A percentile compares a stretch with the other conserved stretches of the same genome.
These are phyloP conservation scores for Furcifer pardalis DNA, from an alignment of 2,797 vertebrate genomes.

Conservation along the genomic window DNA sequence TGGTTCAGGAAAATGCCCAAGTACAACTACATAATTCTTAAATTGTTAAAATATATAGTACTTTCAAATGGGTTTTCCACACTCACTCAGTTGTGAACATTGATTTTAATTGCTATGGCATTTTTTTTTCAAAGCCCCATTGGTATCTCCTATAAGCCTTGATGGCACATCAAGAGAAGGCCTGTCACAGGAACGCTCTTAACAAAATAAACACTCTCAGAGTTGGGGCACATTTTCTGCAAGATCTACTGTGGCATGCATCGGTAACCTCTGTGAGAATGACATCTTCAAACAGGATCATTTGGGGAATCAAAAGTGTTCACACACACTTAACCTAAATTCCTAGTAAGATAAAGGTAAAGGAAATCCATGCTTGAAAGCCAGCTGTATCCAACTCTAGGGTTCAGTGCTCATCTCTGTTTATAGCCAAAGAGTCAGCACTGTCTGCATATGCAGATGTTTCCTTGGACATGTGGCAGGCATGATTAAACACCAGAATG, in stretches of 20 bases:
- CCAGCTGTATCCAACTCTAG: no score
- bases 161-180: constrained; percentile 8
- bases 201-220: constrained; percentile 16
- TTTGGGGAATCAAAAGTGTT: constrained; percentile 1
- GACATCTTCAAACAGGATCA: constrained; percentile 7
- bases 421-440: no score
- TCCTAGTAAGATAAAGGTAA: no score
- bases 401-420: no score
- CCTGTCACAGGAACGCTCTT: constrained; percentile 33
- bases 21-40: background rate
- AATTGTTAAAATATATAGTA: background rate
- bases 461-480: no score
- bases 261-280: background rate
- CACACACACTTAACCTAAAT: fast-evolving
- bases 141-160: constrained; percentile 6
- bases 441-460: no score
- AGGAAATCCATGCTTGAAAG: no score
- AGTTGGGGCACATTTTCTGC: no score
- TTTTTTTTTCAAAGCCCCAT: constrained; percentile 45
- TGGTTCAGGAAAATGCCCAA: background rate
- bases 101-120: constrained; percentile 42
- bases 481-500: no score
- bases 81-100: constrained; percentile 36
- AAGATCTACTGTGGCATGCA: background rate
- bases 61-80: constrained; percentile 13